Percentiles rank a stretch among this genome's conserved stretches.
Evolutionary conservation across 1,140 invertebrate species (phyloP).

Genomic region (Drosophila seguyi): DNA sequence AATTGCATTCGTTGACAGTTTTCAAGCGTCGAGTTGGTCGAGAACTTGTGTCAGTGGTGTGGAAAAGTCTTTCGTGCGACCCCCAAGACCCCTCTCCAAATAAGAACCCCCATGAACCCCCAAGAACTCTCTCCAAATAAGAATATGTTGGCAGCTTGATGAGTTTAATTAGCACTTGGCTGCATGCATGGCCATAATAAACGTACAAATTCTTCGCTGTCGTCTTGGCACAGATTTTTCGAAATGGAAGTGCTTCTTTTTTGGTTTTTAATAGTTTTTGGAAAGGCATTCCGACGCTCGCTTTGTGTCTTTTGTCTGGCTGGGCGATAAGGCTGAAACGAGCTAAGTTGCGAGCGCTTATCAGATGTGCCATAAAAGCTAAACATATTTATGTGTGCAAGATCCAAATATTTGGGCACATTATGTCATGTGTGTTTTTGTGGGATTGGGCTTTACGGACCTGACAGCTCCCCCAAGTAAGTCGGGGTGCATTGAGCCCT

Average conservation of each 20-base stretch:
- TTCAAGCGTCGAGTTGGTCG: constrained; percentile 1
- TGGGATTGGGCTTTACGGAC: constrained; percentile 1
- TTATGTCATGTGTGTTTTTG: constrained; percentile 48
- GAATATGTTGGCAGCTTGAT: constrained; percentile 29
- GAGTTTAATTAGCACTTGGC: constrained; percentile 70
- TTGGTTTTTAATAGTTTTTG: constrained; percentile 26
- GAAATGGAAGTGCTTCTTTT: constrained; percentile 23
- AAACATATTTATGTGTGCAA: constrained; percentile 62
- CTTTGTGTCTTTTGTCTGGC: constrained; percentile 29
- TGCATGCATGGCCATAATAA: constrained; percentile 52
- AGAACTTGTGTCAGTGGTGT: constrained; percentile 20
- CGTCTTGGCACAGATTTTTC: constrained; percentile 42
- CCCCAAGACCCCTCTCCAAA: constrained; percentile 11
- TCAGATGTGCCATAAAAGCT: constrained; percentile 54
- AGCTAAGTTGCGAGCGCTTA: constrained; percentile 46
- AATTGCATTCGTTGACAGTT: constrained; percentile 35
- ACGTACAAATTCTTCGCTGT: constrained; percentile 34
- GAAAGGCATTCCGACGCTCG: constrained; percentile 13
- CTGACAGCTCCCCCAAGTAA: constrained; percentile 29
- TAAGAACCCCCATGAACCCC: constrained; percentile 6
- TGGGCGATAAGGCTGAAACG: constrained; percentile 52
- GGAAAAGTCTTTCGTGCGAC: constrained; percentile 10
- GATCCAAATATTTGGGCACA: constrained; percentile 67
- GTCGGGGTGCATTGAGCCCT: constrained; percentile 41
- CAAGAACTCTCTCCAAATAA: constrained; percentile 8